phyloP scores from a whole-genome alignment of 2,113 vertebrate genomes.

The Myrmecophaga tridactyla region DNA sequence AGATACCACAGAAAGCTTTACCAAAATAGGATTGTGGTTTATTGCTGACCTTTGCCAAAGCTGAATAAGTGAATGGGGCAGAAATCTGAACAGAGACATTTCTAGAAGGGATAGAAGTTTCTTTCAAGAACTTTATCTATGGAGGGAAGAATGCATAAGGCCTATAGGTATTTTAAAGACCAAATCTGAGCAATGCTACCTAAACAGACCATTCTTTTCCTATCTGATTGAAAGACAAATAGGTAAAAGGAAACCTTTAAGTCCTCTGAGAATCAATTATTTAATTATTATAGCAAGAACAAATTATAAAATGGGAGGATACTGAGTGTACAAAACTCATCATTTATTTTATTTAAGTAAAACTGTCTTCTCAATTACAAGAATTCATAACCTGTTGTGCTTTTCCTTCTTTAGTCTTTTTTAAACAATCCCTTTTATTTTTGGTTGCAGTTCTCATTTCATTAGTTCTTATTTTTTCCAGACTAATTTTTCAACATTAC shows the following conservation, averaged over 20 bases:
- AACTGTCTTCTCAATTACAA: neutral
- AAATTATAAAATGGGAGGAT: neutral
- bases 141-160: neutral
- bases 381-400: neutral
- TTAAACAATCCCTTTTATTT: neutral
- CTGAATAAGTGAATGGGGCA: neutral
- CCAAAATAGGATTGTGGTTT: neutral
- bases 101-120: neutral
- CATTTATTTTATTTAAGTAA: slow-evolving; percentile 24
- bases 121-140: neutral
- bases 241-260: neutral
- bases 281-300: neutral
- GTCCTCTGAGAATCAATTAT: neutral
- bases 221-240: neutral
- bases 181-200: neutral
- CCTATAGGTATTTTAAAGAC: neutral
- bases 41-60: neutral
- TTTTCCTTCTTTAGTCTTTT: neutral
- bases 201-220: neutral
- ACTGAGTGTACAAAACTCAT: neutral
- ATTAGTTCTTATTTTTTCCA: neutral
- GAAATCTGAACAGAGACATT: neutral
- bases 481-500: neutral
- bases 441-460: neutral
- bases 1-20: neutral